Percentiles rank a stretch among this genome's conserved stretches.
Conservation (phyloP, 2,797 vertebrate genomes). For the Luscinia megarhynchos region DNA sequence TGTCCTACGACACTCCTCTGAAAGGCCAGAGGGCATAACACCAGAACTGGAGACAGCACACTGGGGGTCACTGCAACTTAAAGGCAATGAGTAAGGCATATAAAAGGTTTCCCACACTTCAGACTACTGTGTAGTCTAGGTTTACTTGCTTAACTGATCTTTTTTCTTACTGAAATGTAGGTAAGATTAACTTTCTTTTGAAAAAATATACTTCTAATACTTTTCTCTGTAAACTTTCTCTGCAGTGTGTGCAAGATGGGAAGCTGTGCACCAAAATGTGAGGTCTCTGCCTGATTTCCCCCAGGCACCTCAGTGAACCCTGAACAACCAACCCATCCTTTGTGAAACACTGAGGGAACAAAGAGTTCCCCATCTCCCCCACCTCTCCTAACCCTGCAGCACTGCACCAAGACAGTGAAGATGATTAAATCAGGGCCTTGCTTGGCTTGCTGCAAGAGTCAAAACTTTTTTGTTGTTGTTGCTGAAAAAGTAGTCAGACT, state of each 20-base stretch:
- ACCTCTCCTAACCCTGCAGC: not conserved
- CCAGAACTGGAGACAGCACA: not conserved
- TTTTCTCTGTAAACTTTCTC: not conserved
- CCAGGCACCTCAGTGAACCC: not conserved
- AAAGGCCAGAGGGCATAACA: not conserved
- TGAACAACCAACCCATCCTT: not conserved
- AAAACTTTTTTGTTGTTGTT: not conserved
- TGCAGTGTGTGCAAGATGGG: not conserved
- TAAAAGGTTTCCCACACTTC: not conserved
- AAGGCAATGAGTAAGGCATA: not conserved
- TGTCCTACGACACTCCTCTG: not conserved
- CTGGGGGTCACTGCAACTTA: not conserved
- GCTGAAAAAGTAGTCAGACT: not conserved
- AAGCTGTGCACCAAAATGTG: not conserved
- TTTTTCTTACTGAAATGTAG: not conserved
- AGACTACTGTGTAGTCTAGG: not conserved
- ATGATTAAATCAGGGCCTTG: slow-evolving; percentile 35
- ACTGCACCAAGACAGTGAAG: not conserved
- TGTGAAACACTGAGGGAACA: fast-evolving
- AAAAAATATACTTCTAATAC: not conserved
- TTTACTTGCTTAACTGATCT: not conserved
- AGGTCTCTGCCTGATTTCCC: not conserved
- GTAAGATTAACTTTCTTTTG: not conserved
- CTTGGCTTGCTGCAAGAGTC: not conserved
- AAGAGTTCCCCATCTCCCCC: not conserved